Base-by-base conservation (phyloP, 2,888 invertebrate genomes). In the Acrobeloides nanus region DNA sequence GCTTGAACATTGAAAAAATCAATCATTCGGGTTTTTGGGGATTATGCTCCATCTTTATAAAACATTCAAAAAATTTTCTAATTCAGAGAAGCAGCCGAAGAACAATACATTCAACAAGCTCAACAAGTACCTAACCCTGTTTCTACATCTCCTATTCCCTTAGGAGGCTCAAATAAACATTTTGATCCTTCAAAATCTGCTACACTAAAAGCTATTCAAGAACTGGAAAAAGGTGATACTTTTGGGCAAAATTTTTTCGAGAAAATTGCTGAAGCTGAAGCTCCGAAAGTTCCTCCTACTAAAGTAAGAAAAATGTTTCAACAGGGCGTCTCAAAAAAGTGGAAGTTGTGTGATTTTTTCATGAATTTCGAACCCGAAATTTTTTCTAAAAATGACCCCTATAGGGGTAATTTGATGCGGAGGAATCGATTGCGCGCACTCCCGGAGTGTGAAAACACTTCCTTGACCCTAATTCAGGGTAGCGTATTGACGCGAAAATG, bases 141-240 rank as follows among this genome's bases (percentile, higher is more conserved):
- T n/a, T 7, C 45, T 10, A 34, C 37, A 5, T 26, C 48, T 12
- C 48, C 48, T 12, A 37, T 18, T 15, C 17, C 38, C 7, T 27
- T 53, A n/a, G 55, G 49, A 7, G 24, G 38, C 20, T 32, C 41
- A n/a, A 29, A 51, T 8, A 39, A 51, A 26, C 49, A 57, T 10
- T 53, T 53, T 20, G 55, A 53, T 50, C 53, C 53, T 12, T 26
- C 27, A 18, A 53, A 56, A 21, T 53, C 53, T 17, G 55, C 49
- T 25, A 41, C 53, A 10, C 23, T 53, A 20, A 24, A 38, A 18
- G 48, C 57, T n/a, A 53, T 53, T 15, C 53, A 43, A 18, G 53
- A 54, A 27, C 49, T 54, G 25, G 54, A 54, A n/a, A 20, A 10
- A 8, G 45, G 32, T 6, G 51, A 51, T n/a, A n/a, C 35, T 2